Percentiles rank a stretch among this genome's conserved stretches.
phyloP scores from a whole-genome alignment of 2,113 vertebrate genomes.

The Sterrhoptilus dennistouni region DNA sequence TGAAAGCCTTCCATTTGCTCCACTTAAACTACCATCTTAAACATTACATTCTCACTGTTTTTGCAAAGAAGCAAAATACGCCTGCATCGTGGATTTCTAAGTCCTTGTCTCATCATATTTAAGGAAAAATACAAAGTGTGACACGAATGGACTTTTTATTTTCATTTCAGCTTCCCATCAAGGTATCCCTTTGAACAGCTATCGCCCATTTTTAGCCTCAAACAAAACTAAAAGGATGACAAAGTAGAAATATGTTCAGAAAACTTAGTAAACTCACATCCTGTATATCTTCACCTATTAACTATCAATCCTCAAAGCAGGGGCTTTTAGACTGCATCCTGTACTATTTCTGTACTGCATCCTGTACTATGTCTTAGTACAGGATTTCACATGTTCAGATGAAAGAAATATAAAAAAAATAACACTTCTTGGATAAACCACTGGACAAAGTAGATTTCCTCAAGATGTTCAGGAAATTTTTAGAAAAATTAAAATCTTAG shows the following conservation, averaged over 20 bases:
- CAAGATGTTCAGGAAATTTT: neutral
- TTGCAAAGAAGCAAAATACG: neutral
- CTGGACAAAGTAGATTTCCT: neutral
- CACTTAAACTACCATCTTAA: neutral
- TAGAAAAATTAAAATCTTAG: neutral
- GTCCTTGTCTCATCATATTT: neutral
- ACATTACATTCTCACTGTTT: neutral
- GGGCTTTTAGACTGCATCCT: fast-evolving
- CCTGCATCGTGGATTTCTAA: neutral
- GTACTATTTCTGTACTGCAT: too few relatives aligned
- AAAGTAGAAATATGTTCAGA: neutral
- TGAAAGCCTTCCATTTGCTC: neutral
- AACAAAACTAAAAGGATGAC: neutral
- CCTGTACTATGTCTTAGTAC: too few relatives aligned
- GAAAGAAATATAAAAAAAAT: neutral
- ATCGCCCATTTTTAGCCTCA: neutral
- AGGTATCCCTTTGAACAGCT: neutral
- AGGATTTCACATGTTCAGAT: neutral
- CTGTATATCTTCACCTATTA: neutral
- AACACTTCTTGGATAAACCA: neutral
- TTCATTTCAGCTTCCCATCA: neutral
- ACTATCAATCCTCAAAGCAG: neutral
- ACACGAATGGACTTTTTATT: neutral
- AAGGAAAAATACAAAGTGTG: neutral
- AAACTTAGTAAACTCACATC: neutral